Evolutionary conservation across 1,140 invertebrate species (phyloP), one percentile per base, ranked within the genome.

Genomic region (Pantala flavescens): DNA sequence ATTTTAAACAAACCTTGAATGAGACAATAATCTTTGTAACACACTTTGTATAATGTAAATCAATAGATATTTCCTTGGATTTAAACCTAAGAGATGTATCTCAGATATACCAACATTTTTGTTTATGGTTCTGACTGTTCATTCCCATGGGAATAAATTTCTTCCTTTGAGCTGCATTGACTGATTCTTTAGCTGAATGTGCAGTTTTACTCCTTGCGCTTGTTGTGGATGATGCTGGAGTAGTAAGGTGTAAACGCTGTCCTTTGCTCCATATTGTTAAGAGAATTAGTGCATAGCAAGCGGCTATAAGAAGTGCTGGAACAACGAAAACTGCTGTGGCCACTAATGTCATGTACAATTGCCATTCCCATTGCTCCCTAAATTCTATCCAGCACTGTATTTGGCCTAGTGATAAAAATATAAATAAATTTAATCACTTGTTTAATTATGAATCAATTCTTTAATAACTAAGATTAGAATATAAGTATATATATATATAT

Each of bases 351-450:
- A 98, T 91, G 84, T 96, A 98, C 16, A 97, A 84, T 83, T 92
- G 90, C 95, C 95, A 97, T 72, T 91, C 86, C 80, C 88, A 86
- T 0, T 88, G 84, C 0, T 88, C 85, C 0, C 88, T 86, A 70
- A 98, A 82, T 23, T 95, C 91, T 75, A 97, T 96, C 94, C 94
- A 97, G 82, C 95, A 98, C 81, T 97, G 95, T 0, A 87, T 84
- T 77, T 88, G 87, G 23, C 90, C 89, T 91, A 84, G 70, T 36
- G 0, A 77, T n/a, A n/a, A n/a, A n/a, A n/a, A n/a, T n/a, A n/a
- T 74, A 70, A 74, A 77, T 43, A 63, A 14, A 14, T n/a, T n/a
- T n/a, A n/a, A n/a, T n/a, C n/a, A n/a, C n/a, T n/a, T n/a, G n/a
- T n/a, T n/a, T n/a, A n/a, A n/a, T n/a, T n/a, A n/a, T n/a, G n/a